Base-by-base conservation (phyloP, 2,888 invertebrate species). In the Caenorhabditis zanzibari region DNA sequence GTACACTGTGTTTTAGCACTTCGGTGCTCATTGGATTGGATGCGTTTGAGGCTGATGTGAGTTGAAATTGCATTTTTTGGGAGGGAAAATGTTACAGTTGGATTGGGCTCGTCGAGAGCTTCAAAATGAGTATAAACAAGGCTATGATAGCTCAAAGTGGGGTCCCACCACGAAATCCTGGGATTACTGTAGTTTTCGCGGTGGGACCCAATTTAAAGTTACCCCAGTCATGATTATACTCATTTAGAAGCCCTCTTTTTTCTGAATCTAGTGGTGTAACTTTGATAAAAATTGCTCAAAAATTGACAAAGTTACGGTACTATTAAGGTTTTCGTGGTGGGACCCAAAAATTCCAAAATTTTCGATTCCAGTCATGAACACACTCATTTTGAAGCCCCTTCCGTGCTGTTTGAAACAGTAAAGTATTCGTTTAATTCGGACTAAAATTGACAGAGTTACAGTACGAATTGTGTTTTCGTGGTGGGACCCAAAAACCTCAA, bases 1-100 rank as follows among this genome's bases (percentile, higher is more conserved):
- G 81, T 0, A 81, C 81, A 4, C 38, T 87, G 3, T 87, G 87
- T 58, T 85, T 85, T 38, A 77, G 82, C n/a, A 74, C 76, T 14
- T 61, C 80, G 1, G 72, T 85, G 6, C 47, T 64, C 14, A 64
- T 87, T 35, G 77, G 73, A 9, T 26, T 63, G 22, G 71, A 81
- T n/a, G 56, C 66, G 7, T 84, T 61, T 58, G 79, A 68, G 5
- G 61, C 73, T n/a, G 82, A 82, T 38, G 82, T 82, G 22, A 74
- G 75, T 74, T 61, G 54, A 19, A 19, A 12, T 54, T 2, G 24
- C 1, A 2, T 54, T 54, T 54, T 54, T 26, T n/a, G n/a, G n/a
- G 2, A 24, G 0, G 26, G 9, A 58, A 35, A 32, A 9, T n/a
- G 5, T 16, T 3, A 28, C 16, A 28, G 9, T 28, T 28, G 28